These are phyloP conservation scores for Prorops nasuta DNA, from an alignment of 1,140 invertebrate genomes.

Conservation along the genomic window DNA sequence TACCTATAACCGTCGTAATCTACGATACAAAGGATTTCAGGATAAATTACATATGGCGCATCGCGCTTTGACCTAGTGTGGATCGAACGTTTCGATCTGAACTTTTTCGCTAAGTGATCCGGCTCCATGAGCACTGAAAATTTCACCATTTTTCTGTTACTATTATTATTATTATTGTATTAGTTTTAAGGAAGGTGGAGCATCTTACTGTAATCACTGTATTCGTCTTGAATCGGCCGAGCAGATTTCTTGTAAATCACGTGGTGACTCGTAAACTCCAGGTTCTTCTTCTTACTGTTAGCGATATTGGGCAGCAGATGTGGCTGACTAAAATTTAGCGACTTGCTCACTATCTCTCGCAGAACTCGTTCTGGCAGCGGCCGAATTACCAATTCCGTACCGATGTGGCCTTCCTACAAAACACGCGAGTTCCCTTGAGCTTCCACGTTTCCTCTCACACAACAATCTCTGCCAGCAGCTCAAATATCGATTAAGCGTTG, in stretches of 20 bases:
- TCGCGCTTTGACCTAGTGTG: constrained; percentile 68
- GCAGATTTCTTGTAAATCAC: constrained; percentile 71
- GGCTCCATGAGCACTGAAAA: constrained; percentile 85
- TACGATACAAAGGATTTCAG: constrained; percentile 92
- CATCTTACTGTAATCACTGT: constrained; percentile 50
- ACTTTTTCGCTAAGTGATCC: constrained; percentile 70
- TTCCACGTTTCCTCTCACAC: too few species aligned
- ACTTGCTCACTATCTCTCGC: constrained; percentile 43
- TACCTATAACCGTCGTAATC: constrained; percentile 93
- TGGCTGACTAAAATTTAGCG: constrained; percentile 33
- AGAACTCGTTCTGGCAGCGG: constrained; percentile 73
- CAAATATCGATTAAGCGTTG: too few species aligned
- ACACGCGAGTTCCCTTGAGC: constrained; percentile 4
- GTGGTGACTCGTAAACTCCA: constrained; percentile 60
- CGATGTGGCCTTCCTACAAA: constrained; percentile 85
- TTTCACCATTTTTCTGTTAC: too few species aligned
- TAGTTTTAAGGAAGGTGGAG: too few species aligned
- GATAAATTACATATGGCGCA: constrained; percentile 92
- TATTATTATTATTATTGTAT: too few species aligned
- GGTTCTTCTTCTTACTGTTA: constrained; percentile 39
- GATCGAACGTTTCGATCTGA: constrained; percentile 60
- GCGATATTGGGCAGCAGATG: constrained; percentile 46
- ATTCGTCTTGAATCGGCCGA: constrained; percentile 60
- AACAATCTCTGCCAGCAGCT: too few species aligned
- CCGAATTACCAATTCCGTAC: constrained; percentile 81